Evolutionary conservation across 2,888 invertebrate species (phyloP), one percentile per base, ranked within the genome.

Genomic region (Axea sp.): DNA sequence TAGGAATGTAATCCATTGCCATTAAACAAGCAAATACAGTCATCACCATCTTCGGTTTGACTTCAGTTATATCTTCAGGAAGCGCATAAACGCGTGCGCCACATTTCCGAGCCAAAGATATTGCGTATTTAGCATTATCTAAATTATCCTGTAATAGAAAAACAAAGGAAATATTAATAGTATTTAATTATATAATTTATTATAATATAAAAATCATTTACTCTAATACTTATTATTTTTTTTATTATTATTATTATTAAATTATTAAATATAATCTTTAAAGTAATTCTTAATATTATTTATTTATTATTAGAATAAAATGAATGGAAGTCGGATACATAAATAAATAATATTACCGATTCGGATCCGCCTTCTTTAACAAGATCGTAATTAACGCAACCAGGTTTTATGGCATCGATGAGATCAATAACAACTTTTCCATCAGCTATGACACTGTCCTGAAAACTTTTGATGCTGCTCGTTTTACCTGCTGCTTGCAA

Each of bases 11-110:
- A 90, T 98, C 98, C 84, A 96, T 92, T 17, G 97, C 96, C 99
- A 99, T 99, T 83, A 99, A 92, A 87, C 99, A 99, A 17, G 99
- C 99, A 90, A 99, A 99, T 79, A 99, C 96, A 1, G 99, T 99
- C 98, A 99, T 97, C 68, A 99, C 96, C 98, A 99, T 97, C 89
- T 98, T 99, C 62, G 94, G 96, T 88, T 99, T 99, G 12, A 97
- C 94, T 90, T 99, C 98, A 26, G 97, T 95, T 84, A 99, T 98
- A 90, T 99, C 99, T 88, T 99, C 99, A 8, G 99, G 99, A 69
- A 99, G 90, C 3, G 99, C 99, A 89, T 99, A 99, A 9, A 99
- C 97, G 69, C 97, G 92, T 45, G 98, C 99, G 76, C 99, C 99
- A 83, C 96, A 96, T 84, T 98, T 98, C 41, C 99, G 92, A 3